phyloP scores from a whole-genome alignment of 2,113 vertebrate genomes.

The Miniopterus natalensis region DNA sequence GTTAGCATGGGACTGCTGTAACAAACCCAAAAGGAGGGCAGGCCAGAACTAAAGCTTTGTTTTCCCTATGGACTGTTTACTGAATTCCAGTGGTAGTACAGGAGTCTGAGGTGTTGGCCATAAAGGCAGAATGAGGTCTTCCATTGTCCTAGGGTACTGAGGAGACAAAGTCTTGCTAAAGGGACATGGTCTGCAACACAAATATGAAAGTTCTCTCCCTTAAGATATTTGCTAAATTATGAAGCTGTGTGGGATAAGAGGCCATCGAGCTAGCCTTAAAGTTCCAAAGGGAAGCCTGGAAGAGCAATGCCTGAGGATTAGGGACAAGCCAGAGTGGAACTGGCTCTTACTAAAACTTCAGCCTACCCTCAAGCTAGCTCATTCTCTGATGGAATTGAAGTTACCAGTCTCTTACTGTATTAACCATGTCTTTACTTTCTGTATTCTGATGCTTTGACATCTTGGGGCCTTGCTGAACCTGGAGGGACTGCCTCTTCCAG shows the following conservation, averaged over 20 bases:
- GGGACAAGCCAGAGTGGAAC: neutral
- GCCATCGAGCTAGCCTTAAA: neutral
- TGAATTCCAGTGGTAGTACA: neutral
- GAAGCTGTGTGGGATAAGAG: neutral
- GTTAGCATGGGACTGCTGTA: neutral
- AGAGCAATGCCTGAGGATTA: neutral
- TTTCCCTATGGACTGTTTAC: neutral
- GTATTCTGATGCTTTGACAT: neutral
- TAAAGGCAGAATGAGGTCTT: neutral
- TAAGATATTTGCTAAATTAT: neutral
- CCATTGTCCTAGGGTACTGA: neutral
- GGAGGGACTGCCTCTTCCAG: neutral
- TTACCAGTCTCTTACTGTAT: neutral
- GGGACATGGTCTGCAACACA: neutral
- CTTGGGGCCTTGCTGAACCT: neutral
- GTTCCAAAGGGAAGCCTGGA: neutral
- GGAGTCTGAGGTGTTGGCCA: neutral
- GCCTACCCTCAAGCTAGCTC: neutral
- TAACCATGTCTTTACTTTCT: neutral
- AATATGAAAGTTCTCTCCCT: neutral
- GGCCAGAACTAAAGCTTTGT: neutral
- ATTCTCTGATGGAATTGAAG: neutral
- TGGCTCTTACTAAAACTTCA: neutral
- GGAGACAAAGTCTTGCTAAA: neutral
- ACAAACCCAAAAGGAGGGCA: neutral